These are phyloP conservation scores for Lasius fuliginosus DNA, from an alignment of 2,888 invertebrate genomes.

Conservation along the genomic window DNA sequence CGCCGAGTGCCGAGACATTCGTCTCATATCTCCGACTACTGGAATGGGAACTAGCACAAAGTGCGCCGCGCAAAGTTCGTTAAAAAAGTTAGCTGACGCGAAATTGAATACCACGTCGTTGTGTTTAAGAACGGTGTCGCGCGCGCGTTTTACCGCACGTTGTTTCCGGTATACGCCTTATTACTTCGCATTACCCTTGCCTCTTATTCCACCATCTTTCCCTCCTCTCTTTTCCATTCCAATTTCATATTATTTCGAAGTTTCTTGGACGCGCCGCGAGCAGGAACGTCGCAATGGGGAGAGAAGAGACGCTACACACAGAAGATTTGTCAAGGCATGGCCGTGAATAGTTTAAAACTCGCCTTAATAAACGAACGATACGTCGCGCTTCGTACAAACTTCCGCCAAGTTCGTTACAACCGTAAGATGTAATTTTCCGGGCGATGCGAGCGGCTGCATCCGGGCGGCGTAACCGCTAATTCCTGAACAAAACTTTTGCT, in stretches of 20 bases:
- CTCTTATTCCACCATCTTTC: background rate
- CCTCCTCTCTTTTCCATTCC: conserved; percentile 1
- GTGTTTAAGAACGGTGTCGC: conserved; percentile 48
- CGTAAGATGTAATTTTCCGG: conserved; percentile 65
- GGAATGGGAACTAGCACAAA: conserved; percentile 43
- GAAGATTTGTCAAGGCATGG: conserved; percentile 40
- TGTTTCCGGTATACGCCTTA: conserved; percentile 47
- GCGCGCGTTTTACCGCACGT: conserved; percentile 39
- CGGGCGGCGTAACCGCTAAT: conserved; percentile 60
- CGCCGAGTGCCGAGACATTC: conserved; percentile 42
- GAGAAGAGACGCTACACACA: conserved; percentile 14
- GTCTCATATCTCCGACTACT: conserved; percentile 30
- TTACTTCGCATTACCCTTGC: conserved; percentile 49
- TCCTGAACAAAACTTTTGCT: conserved; percentile 59
- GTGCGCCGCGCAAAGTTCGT: conserved; percentile 44
- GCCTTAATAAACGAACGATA: conserved; percentile 66
- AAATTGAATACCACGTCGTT: conserved; percentile 49
- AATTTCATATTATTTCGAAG: conserved; percentile 48
- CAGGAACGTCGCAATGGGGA: conserved; percentile 14
- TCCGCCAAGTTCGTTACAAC: conserved; percentile 57
- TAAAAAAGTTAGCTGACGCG: conserved; percentile 55
- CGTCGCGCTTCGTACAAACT: conserved; percentile 63
- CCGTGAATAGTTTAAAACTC: conserved; percentile 52
- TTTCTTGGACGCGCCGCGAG: conserved; percentile 33
- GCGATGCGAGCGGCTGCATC: conserved; percentile 59